Conservation (phyloP, 2,888 invertebrate genomes). For the Drosophila paramelanica region DNA sequence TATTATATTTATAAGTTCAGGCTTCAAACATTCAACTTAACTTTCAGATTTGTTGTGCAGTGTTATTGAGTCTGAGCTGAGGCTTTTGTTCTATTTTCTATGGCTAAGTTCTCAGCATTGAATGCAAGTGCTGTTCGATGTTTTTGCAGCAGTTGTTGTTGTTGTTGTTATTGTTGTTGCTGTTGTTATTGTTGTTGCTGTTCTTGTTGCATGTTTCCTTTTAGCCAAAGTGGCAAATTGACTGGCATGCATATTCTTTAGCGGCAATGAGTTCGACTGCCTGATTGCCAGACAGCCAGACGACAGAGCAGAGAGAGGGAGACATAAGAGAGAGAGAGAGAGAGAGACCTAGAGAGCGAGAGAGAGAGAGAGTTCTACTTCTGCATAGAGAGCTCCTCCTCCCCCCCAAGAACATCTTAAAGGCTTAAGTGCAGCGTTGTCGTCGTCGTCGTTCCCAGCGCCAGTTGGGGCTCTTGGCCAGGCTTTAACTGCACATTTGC, state of each 20-base stretch:
- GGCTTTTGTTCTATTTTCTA: constrained; percentile 77
- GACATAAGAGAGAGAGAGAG: constrained; percentile 5
- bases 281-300: constrained; percentile 58
- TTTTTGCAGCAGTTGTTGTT: constrained; percentile 39
- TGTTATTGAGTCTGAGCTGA: constrained; percentile 59
- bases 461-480: constrained; percentile 46
- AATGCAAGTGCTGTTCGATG: constrained; percentile 71
- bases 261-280: constrained; percentile 56
- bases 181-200: constrained; percentile 38
- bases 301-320: constrained; percentile 22
- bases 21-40: not conserved
- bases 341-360: too few relatives aligned
- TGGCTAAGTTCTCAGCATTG: constrained; percentile 62
- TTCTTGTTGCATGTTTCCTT: constrained; percentile 73
- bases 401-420: constrained; percentile 56
- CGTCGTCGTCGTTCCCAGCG: constrained; percentile 20
- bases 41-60: constrained; percentile 41
- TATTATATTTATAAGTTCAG: too few relatives aligned
- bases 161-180: constrained; percentile 29
- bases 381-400: constrained; percentile 5
- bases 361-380: constrained; percentile 5
- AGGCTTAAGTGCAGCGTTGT: constrained; percentile 73
- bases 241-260: constrained; percentile 77
- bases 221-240: constrained; percentile 81
- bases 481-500: constrained; percentile 76